These are phyloP conservation scores for Nyctibius bracteatus DNA, from an alignment of 2,113 vertebrate species.

Conservation along the genomic window DNA sequence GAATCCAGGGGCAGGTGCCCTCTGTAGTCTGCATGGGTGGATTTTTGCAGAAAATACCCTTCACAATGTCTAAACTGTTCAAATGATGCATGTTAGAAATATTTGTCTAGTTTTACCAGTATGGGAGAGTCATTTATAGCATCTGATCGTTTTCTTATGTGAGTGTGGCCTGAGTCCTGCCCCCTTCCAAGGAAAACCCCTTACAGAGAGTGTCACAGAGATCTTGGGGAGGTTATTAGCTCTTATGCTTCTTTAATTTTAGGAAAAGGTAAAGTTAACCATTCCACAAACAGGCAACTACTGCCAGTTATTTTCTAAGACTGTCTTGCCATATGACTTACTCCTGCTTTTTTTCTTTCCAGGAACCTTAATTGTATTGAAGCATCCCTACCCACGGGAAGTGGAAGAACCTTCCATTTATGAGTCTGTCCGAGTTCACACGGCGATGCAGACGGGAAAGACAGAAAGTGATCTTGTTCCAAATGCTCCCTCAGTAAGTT, in stretches of 20 bases:
- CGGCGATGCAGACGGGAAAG: slow-evolving; percentile 88
- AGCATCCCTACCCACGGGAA: slow-evolving; percentile 84
- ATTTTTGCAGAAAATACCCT: not conserved
- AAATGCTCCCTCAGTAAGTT: slow-evolving; percentile 86
- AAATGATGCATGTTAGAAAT: not conserved
- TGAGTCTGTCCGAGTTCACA: slow-evolving; percentile 94
- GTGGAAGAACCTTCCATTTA: slow-evolving; percentile 97
- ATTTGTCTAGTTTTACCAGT: not conserved
- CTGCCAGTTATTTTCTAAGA: not conserved
- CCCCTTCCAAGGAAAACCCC: not conserved
- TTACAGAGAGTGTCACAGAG: not conserved
- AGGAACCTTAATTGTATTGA: slow-evolving; percentile 81
- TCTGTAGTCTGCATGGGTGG: not conserved
- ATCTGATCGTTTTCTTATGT: not conserved
- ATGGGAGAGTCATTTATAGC: not conserved
- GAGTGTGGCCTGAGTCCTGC: not conserved
- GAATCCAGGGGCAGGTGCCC: not conserved
- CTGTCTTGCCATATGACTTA: not conserved
- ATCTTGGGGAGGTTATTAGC: not conserved
- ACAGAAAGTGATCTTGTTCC: slow-evolving; percentile 86
- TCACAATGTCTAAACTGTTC: not conserved
- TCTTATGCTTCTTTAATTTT: not conserved
- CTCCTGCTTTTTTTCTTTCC: not conserved
- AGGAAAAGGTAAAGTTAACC: not conserved
- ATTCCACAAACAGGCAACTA: not conserved